Base-by-base conservation (phyloP, 2,888 invertebrate species). In the Unio delphinus region DNA sequence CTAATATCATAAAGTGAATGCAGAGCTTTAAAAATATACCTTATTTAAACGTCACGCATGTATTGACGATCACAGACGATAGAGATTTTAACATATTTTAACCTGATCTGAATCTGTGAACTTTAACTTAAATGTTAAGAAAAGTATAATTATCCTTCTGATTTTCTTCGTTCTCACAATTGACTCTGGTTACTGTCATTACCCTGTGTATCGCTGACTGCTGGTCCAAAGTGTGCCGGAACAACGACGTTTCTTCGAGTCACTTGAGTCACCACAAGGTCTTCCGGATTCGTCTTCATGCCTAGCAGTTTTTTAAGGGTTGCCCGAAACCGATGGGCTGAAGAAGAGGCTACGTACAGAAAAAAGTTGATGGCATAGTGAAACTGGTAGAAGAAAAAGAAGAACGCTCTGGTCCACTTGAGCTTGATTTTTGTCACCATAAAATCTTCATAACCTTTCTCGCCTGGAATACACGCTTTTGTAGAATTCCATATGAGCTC, bases 321-420 rank as follows among this genome's bases (percentile, higher is more conserved):
- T 0, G 80, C 73, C n/a, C 81, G 64, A 65, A 82, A 82, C 30
- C 81, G 65, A 3, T 78, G 74, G 3, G 81, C 74, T 20, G 81
- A 80, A n/a, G 82, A 81, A 20, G 81, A 80, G 5, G 77, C 79
- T 4, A 83, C 80, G 58, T 84, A 84, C 58, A 84, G 68, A 60
- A 82, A 82, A 66, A 84, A 83, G 69, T 84, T 84, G 18, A 83
- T 78, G 11, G 81, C 80, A 64, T 81, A 84, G 30, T 84, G 82
- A 11, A 84, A 69, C 64, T 84, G 84, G 60, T 83, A 84, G 64
- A 84, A 84, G 68, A 81, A 83, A 73, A 84, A 84, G 66, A 80
- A 83, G 69, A 83, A 81, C 1, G 82, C 81, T 34, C 84, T 62
- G 4, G 80, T 67, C 81, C 82, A 82, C 70, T 84, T 84, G 2